These are phyloP conservation scores for Aleiodes alternator DNA, from an alignment of 2,888 invertebrate species.

Conservation along the genomic window DNA sequence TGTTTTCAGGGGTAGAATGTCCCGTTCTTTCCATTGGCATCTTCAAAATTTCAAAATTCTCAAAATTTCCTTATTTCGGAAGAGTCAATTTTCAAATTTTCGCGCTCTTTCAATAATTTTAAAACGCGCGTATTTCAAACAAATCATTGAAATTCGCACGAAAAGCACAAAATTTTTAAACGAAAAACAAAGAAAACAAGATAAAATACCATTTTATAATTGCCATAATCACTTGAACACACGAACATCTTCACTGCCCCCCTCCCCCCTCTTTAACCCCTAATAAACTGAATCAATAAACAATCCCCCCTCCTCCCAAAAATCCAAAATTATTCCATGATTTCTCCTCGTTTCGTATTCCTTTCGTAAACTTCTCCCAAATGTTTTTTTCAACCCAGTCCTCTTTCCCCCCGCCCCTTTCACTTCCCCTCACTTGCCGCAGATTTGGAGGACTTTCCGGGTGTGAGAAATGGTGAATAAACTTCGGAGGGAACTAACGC, in stretches of 20 bases:
- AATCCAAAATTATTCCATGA: conserved; percentile 63
- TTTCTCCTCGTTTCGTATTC: conserved; percentile 23
- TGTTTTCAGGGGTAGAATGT: no score
- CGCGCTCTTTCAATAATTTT: no score
- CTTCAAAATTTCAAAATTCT: no score
- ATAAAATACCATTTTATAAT: conserved; percentile 66
- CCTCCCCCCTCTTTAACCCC: no score
- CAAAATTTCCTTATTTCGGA: no score
- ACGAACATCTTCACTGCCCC: conserved; percentile 61
- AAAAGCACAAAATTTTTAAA: no score
- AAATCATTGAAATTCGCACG: no score
- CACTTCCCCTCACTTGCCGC: conserved; percentile 14
- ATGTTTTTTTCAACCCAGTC: conserved; percentile 47
- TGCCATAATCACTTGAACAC: conserved; percentile 63
- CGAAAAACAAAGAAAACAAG: no score
- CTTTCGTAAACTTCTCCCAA: conserved; percentile 48
- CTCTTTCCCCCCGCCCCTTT: conserved; percentile 10
- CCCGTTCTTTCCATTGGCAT: no score
- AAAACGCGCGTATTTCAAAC: no score
- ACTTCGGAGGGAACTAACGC: conserved; percentile 62
- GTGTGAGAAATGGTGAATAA: conserved; percentile 48
- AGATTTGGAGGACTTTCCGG: conserved; percentile 16
- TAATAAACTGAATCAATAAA: no score
- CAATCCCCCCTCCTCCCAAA: not conserved
- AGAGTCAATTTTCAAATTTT: no score